A percentile compares a stretch with the other conserved stretches of the same genome.
Conservation (phyloP, 2,113 vertebrate species). For the Pseudolaguvia tuberculata region DNA sequence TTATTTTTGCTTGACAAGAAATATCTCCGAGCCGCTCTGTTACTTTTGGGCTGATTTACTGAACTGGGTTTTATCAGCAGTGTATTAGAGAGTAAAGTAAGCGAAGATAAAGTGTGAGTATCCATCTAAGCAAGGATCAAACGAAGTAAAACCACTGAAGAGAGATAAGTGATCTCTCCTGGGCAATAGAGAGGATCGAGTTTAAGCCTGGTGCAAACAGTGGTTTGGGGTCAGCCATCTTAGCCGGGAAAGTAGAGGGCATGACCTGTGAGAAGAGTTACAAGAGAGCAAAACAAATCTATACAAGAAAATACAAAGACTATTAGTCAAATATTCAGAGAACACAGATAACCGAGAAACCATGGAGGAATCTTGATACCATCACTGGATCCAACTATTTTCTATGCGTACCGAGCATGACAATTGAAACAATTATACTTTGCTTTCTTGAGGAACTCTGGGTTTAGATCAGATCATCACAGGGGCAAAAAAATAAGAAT, state of each 20-base stretch:
- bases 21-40: background rate
- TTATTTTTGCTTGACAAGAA: slow-evolving; percentile 20
- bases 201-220: background rate
- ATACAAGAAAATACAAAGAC: background rate
- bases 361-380: too few species aligned
- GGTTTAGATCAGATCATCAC: background rate
- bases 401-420: background rate
- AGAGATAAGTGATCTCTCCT: background rate
- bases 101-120: slow-evolving; percentile 6
- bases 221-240: slow-evolving; percentile 21
- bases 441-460: background rate
- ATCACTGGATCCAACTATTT: background rate
- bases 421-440: background rate
- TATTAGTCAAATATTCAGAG: too few species aligned
- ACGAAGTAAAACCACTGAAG: slow-evolving; percentile 9
- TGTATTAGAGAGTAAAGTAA: background rate
- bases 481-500: slow-evolving; percentile 4
- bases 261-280: slow-evolving; percentile 2
- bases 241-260: slow-evolving; percentile 18
- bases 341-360: slow-evolving; percentile 1
- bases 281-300: too few species aligned
- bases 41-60: background rate
- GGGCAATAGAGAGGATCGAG: background rate
- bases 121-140: slow-evolving; percentile 14
- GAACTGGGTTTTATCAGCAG: slow-evolving; percentile 17